Evolutionary conservation across 2,113 vertebrate genomes (phyloP).

Genomic region (Gyps fulvus): DNA sequence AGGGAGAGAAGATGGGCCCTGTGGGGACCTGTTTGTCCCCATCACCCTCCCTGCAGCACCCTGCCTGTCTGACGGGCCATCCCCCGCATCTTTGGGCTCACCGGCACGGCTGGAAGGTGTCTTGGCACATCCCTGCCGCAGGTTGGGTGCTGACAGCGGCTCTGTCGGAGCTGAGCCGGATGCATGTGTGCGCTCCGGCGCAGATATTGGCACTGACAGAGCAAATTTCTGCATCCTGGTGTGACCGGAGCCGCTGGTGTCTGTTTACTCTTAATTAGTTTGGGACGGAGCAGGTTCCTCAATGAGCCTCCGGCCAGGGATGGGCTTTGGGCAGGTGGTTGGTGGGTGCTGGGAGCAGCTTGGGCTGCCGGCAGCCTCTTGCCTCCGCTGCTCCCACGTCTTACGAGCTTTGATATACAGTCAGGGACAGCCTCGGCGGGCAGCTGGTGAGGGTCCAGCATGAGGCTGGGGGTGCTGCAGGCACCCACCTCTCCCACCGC

Average conservation of each 20-base stretch:
- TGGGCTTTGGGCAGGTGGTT: not conserved
- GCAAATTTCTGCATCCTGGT: not conserved
- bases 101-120: not conserved
- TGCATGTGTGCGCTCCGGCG: rapidly evolving
- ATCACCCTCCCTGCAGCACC: too few relatives aligned
- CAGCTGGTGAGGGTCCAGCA: not conserved
- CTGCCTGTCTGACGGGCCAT: not conserved
- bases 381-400: rapidly evolving
- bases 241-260: rapidly evolving
- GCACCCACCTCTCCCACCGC: not conserved
- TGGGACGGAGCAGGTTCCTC: not conserved
- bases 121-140: rapidly evolving
- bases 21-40: not conserved
- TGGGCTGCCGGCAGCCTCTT: not conserved
- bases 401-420: not conserved
- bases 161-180: not conserved
- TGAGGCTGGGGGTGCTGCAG: rapidly evolving
- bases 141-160: not conserved
- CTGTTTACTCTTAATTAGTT: not conserved
- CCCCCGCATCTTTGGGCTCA: rapidly evolving
- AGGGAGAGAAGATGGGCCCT: not conserved
- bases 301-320: not conserved
- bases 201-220: rapidly evolving
- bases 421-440: too few relatives aligned
- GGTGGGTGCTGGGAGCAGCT: not conserved